Evolutionary conservation across 2,888 invertebrate genomes (phyloP).

Genomic region (Tipula vernalis): DNA sequence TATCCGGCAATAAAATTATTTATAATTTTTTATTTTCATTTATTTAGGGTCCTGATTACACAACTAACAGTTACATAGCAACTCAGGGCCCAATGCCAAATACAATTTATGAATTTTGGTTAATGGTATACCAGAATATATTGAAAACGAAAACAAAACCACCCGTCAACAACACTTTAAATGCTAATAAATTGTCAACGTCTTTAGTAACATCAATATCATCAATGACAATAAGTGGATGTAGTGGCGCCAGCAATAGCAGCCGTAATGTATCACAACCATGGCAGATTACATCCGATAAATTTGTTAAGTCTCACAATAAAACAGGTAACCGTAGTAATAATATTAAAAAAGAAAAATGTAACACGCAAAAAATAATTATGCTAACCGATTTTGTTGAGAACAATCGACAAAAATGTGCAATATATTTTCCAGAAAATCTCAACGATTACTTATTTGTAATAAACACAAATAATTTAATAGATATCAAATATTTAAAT

Average conservation of each 20-base stretch:
- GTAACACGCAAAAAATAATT: constrained; percentile 48
- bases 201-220: background rate
- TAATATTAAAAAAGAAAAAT: constrained; percentile 19
- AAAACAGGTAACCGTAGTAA: constrained; percentile 18
- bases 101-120: constrained; percentile 85
- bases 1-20: no score
- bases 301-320: constrained; percentile 19
- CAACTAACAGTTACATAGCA: constrained; percentile 76
- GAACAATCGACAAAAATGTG: constrained; percentile 75
- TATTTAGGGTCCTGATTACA: constrained; percentile 74
- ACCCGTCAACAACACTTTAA: background rate
- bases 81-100: constrained; percentile 86
- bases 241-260: background rate
- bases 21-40: background rate
- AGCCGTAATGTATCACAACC: constrained; percentile 41
- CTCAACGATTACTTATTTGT: background rate
- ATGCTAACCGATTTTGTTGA: constrained; percentile 88
- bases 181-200: background rate
- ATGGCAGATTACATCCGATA: constrained; percentile 31
- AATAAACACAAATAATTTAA: background rate
- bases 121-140: constrained; percentile 58
- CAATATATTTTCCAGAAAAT: constrained; percentile 66
- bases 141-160: constrained; percentile 20
- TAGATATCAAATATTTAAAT: background rate
- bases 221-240: background rate